Base-by-base conservation (phyloP, 2,888 invertebrate species). In the Argyresthia albistria region DNA sequence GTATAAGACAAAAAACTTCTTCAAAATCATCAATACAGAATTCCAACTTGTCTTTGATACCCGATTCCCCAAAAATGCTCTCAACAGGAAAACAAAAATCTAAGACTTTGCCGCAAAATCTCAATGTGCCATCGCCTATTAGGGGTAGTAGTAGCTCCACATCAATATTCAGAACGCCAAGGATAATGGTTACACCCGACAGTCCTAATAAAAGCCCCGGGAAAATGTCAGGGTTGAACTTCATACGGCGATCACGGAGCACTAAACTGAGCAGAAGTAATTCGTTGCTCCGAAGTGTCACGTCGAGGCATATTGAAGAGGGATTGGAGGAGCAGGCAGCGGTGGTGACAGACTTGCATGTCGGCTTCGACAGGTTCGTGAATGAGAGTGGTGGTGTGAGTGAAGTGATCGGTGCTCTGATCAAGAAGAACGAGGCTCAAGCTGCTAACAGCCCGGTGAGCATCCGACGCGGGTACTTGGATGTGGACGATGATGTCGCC, bases 171-270 rank as follows among this genome's bases (percentile, higher is more conserved):
- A 77, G 76, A 65, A 74, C 80, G 39, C 83, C 84, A 50, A 74
- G 73, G 62, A 79, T 81, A 63, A 80, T 82, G 4, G 80, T 87
- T 47, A 84, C 83, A 55, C 79, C 89, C 60, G 74, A 89, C 69
- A 78, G 84, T 64, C 80, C 86, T 7, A 80, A 79, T 57, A 90
- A 89, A 64, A 90, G 90, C 66, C 88, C 90, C 35, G 80, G 81
- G 7, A 84, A 77, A 70, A 78, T 82, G 55, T 71, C 86, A 2
- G 87, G 87, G 15, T 70, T 91, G 36, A 91, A 89, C 65, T 91
- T 93, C 60, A 93, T 93, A 62, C 87, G 93, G 10, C 86, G 93
- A 54, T 92, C 93, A 6, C 91, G 93, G 63, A 93, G 93, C 59
- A 93, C 93, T 1, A 93, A 93, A 69, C 69, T 93, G 49, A 91